These are phyloP conservation scores for Brachyrhaphis roseni DNA, from an alignment of 2,797 vertebrate species.

Conservation along the genomic window DNA sequence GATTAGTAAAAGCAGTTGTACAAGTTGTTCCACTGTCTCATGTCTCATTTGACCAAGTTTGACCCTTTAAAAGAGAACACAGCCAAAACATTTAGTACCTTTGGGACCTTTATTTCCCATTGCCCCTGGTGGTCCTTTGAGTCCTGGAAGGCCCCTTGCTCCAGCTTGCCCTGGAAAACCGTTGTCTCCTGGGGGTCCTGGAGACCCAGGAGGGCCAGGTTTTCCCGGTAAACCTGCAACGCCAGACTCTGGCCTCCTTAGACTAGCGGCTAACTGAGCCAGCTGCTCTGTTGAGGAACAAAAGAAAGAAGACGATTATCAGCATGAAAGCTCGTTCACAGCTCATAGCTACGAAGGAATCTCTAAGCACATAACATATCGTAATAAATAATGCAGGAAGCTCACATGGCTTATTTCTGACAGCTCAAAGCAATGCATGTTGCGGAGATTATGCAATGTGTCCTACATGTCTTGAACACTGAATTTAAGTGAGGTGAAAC, in stretches of 20 bases:
- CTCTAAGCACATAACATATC: slow-evolving; percentile 18
- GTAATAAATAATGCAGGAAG: slow-evolving; percentile 29
- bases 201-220: slow-evolving; percentile 90
- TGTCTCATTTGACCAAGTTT: neutral
- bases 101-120: slow-evolving; percentile 91
- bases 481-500: slow-evolving; percentile 49
- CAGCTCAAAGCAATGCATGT: slow-evolving; percentile 34
- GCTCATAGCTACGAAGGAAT: slow-evolving; percentile 6
- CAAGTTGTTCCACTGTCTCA: neutral
- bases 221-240: slow-evolving; percentile 90
- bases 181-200: slow-evolving; percentile 89
- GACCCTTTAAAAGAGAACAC: neutral
- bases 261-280: slow-evolving; percentile 93
- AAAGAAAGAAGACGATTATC: slow-evolving; percentile 16
- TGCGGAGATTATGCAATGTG: slow-evolving; percentile 21
- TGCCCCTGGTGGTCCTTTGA: slow-evolving; percentile 91
- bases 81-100: slow-evolving; percentile 76
- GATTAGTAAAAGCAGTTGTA: neutral
- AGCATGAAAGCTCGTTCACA: slow-evolving; percentile 15
- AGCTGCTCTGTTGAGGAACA: slow-evolving; percentile 88
- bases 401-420: slow-evolving; percentile 28
- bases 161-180: slow-evolving; percentile 94
- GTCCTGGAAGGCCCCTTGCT: slow-evolving; percentile 91
- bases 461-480: slow-evolving; percentile 9
- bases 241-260: slow-evolving; percentile 92